A percentile compares a stretch with the other conserved stretches of the same genome.
Evolutionary conservation across 2,113 vertebrate species (phyloP).

Genomic region (Athene noctua): DNA sequence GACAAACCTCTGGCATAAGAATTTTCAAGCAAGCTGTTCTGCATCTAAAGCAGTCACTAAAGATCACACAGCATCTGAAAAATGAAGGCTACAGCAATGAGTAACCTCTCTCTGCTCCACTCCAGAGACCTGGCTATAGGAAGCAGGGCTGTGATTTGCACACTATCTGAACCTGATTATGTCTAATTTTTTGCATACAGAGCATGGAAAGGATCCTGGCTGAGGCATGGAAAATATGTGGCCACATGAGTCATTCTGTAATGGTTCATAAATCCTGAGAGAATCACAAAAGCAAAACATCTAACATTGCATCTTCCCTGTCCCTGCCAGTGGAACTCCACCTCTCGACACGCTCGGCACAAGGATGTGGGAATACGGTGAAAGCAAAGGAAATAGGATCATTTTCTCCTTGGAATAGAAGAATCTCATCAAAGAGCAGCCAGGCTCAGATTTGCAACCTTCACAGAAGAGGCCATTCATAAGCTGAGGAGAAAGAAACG

Average conservation of each 20-base stretch:
- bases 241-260: slow-evolving; percentile 61
- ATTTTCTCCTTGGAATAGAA: slow-evolving; percentile 63
- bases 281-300: slow-evolving; percentile 64
- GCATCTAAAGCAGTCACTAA: slow-evolving; percentile 53
- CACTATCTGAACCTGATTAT: slow-evolving; percentile 62
- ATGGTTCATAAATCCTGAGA: slow-evolving; percentile 63
- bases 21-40: slow-evolving; percentile 55
- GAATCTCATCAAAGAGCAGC: slow-evolving; percentile 65
- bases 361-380: slow-evolving; percentile 55
- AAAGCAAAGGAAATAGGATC: slow-evolving; percentile 65
- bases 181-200: slow-evolving; percentile 39
- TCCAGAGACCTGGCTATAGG: slow-evolving; percentile 41
- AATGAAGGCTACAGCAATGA: not conserved
- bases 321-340: slow-evolving; percentile 57
- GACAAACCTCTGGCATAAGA: slow-evolving; percentile 44
- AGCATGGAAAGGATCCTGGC: slow-evolving; percentile 48
- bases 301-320: slow-evolving; percentile 46
- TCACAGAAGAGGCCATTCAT: slow-evolving; percentile 68
- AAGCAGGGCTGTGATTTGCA: slow-evolving; percentile 45
- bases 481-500: not conserved
- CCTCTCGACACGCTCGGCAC: slow-evolving; percentile 49
- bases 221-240: slow-evolving; percentile 62
- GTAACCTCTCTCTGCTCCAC: slow-evolving; percentile 37
- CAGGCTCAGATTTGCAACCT: slow-evolving; percentile 40
- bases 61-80: slow-evolving; percentile 56